Evolutionary conservation across 2,888 invertebrate species (phyloP), one percentile per base, ranked within the genome.

Genomic region (Drosophila quinaria): DNA sequence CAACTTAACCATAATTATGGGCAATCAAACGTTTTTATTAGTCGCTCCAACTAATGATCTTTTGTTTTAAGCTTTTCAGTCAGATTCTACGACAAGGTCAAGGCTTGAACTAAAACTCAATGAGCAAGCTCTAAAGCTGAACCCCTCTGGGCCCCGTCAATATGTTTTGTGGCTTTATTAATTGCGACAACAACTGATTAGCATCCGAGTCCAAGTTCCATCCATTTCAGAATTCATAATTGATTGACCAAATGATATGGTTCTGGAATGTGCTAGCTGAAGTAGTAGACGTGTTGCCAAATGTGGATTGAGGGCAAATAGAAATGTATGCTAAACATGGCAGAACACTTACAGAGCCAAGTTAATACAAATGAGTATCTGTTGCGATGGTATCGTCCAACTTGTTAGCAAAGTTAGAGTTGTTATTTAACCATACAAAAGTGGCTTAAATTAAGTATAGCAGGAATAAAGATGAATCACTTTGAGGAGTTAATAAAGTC

Each of bases 1-100:
- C 22, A 59, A 58, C 63, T 70, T 66, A 37, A 46, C 69, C 73
- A 76, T 84, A 84, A 87, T 85, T 87, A 87, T 72, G 73, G 71
- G 75, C 71, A 87, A 84, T 87, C 81, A 78, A 84, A 84, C 60
- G 67, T 71, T 84, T 74, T 81, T 81, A 81, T 81, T 83, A 80
- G 84, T 44, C 74, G 77, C 87, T 63, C 52, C 59, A 74, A 70
- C 82, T 83, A 83, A 83, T 77, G 87, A 83, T 83, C 68, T 81
- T 77, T 72, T 65, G 49, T 64, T 55, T 44, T 8, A 31, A 25
- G 10, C 49, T 19, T 15, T 63, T 47, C 31, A 22, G 17, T 15
- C 33, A 5, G 15, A 9, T 19, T 70, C 47, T 47, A 6, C 51
- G 56, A 17, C 73, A 76, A 76, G 76, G 76, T 77, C 77, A 62